Evolutionary conservation across 30 jellyfish, hydroid and myxozoan genomes (phyloP), one percentile per base, ranked within the genome.

Genomic region (Phacellophora camtschatica): DNA sequence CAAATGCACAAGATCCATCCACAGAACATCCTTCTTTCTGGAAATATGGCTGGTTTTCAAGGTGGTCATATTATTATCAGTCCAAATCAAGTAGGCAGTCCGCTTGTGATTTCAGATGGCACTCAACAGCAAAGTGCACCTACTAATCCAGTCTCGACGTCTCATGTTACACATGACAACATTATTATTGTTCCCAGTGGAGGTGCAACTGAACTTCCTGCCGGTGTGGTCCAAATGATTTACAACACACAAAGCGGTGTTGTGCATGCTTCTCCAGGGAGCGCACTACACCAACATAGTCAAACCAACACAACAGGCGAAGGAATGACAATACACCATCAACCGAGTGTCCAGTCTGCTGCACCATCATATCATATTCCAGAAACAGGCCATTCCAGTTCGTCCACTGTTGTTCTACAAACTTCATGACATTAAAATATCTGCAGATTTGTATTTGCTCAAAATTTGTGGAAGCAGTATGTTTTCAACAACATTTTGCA

Each of bases 1-100:
- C 98, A 91, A 42, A 54, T 91, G 75, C 98, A 91, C 57, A 96
- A 96, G 63, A 84, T 91, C 34, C 98, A 91, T 58, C 98, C 98
- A 22, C 98, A 91, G 37, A 91, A 91, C 95, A 91, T 91, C 55
- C 54, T 91, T n/a, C 82, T 91, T 24, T 87, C 98, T 30, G 98
- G 98, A 16, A 91, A 85, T 64, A 64, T 90, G 29, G 76, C 94
- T 4, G 71, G 72, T 19, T 30, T 91, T 5, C 98, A 81, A 54
- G 70, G 96, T 24, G 90, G 95, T 30, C 96, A 91, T 67, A 74
- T 91, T 66, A 91, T 91, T 15, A 88, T 91, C 19, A 91, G 81
- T 66, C 90, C 92, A 25, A 74, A 54, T 63, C 85, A 45, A 4
- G 71, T 68, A 6, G 72, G 91, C 2, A 62, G 79, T 50, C 90